phyloP scores from a whole-genome alignment of 2,113 vertebrate genomes.

The Lepus europaeus region DNA sequence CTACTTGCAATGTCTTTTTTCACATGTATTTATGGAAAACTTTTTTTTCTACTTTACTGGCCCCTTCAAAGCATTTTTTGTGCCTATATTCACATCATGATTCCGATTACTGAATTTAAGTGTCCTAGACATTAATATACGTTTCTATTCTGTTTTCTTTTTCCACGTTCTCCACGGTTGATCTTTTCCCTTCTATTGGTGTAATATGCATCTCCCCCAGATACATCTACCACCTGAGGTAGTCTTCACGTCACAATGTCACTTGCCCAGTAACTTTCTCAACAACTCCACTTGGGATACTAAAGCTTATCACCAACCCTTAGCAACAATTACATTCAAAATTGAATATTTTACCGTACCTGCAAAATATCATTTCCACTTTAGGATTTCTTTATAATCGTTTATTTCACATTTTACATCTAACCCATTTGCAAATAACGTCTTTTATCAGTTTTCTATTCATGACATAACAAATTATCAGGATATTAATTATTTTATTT shows the following conservation, averaged over 20 bases:
- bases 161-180: background rate
- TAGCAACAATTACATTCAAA: background rate
- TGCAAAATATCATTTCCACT: background rate
- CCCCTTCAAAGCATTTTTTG: background rate
- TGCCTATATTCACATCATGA: background rate
- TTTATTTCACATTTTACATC: background rate
- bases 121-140: fast-evolving
- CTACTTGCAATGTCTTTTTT: background rate
- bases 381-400: background rate
- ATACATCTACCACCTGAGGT: background rate
- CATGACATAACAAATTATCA: background rate
- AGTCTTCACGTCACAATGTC: too few relatives aligned
- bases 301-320: background rate
- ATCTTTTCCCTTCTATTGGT: background rate
- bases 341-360: background rate
- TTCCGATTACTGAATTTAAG: background rate
- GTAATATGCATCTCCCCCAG: background rate
- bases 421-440: background rate
- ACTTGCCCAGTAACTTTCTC: too few relatives aligned
- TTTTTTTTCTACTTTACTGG: background rate
- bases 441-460: background rate
- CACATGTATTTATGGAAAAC: background rate
- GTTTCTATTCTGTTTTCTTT: background rate
- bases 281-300: background rate
- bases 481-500: background rate